These are phyloP conservation scores for Labeo rohita DNA, from an alignment of 2,113 vertebrate genomes.

Conservation along the genomic window DNA sequence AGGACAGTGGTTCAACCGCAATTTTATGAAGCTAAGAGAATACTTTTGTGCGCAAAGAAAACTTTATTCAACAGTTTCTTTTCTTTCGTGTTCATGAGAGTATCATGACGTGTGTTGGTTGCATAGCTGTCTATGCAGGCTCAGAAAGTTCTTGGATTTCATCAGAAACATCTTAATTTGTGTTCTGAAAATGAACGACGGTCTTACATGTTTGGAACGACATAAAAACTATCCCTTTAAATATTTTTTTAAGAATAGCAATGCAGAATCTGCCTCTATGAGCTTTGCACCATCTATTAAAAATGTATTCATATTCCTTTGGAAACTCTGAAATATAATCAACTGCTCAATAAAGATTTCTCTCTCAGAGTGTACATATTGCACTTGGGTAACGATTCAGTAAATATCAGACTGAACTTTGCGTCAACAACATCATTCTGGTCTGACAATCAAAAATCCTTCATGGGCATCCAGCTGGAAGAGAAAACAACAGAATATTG, in stretches of 20 bases:
- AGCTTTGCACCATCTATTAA: not conserved
- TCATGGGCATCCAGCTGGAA: constrained; percentile 18
- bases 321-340: not conserved
- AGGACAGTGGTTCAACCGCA: too few relatives aligned
- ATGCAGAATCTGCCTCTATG: not conserved
- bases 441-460: constrained; percentile 22
- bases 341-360: not conserved
- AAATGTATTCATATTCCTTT: not conserved
- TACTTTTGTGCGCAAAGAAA: too few relatives aligned
- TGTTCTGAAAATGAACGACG: too few relatives aligned
- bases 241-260: not conserved
- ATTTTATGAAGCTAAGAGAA: too few relatives aligned
- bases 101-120: too few relatives aligned
- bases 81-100: too few relatives aligned
- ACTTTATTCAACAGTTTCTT: too few relatives aligned
- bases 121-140: too few relatives aligned
- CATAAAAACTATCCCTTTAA: not conserved
- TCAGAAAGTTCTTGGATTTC: too few relatives aligned
- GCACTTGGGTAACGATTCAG: not conserved
- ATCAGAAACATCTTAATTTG: too few relatives aligned
- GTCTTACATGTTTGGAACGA: too few relatives aligned
- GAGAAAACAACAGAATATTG: constrained; percentile 8
- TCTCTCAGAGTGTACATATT: not conserved
- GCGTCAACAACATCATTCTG: constrained; percentile 30
- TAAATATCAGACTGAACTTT: constrained; percentile 27